A percentile compares a stretch with the other conserved stretches of the same genome.
phyloP scores from a whole-genome alignment of 2,113 vertebrate species.

The Burhinus oedicnemus region DNA sequence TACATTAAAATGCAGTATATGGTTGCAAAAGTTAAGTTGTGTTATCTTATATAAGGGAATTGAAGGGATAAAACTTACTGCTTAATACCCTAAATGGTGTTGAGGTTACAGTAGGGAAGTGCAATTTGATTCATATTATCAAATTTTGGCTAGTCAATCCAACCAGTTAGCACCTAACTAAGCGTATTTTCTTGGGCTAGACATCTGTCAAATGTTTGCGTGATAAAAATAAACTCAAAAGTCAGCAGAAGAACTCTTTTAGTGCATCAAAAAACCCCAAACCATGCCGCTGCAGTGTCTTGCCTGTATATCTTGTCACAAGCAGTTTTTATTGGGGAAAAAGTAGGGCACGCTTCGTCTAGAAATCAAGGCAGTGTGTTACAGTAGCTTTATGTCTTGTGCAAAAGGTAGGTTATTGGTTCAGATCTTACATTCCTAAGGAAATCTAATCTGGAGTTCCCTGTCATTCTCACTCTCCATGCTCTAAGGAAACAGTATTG shows the following conservation, averaged over 20 bases:
- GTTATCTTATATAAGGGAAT: neutral
- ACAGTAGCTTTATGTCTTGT: neutral
- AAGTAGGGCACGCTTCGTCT: neutral
- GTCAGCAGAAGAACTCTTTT: neutral
- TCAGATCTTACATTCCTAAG: neutral
- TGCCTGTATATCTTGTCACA: neutral
- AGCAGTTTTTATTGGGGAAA: neutral
- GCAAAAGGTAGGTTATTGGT: conserved; percentile 17
- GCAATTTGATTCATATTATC: neutral
- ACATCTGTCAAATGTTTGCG: neutral
- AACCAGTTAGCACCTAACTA: neutral
- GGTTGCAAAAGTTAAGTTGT: neutral
- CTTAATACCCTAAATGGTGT: neutral
- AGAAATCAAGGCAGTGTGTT: conserved; percentile 25
- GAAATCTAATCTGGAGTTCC: neutral
- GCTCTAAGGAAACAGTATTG: neutral
- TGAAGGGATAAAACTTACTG: neutral
- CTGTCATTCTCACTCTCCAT: neutral
- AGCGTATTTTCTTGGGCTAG: neutral
- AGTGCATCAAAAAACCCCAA: neutral
- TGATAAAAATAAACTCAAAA: neutral
- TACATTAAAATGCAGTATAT: neutral
- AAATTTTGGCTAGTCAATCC: neutral
- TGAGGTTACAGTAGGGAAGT: neutral
- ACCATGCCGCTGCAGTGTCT: neutral